Conservation (phyloP, 2,888 invertebrate genomes). For the Sicus ferrugineus region DNA sequence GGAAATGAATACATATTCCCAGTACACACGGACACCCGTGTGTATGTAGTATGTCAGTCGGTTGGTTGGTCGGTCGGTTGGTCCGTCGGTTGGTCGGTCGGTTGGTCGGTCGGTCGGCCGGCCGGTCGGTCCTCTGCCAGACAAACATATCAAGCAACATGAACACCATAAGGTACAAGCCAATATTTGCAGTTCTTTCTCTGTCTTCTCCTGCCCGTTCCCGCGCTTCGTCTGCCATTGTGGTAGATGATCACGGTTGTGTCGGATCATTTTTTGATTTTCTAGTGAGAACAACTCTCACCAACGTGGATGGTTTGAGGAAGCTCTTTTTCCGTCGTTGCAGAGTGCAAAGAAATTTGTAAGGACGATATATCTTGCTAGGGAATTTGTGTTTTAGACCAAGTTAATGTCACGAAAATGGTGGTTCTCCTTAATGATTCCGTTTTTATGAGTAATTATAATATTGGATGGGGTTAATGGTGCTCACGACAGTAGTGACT, state of each 20-base stretch:
- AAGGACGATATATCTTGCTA: conserved; percentile 30
- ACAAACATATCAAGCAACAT: not conserved
- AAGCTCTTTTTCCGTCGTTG: not conserved
- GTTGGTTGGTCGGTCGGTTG: not conserved
- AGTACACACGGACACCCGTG: conserved; percentile 13
- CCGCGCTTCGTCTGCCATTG: not conserved
- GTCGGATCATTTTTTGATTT: conserved; percentile 28
- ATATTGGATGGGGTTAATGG: too few relatives aligned
- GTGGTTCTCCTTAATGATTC: too few relatives aligned
- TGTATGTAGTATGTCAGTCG: not conserved
- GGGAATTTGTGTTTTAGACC: conserved; percentile 34
- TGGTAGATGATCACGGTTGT: conserved; percentile 15
- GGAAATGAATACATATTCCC: conserved; percentile 57
- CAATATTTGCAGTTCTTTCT: not conserved
- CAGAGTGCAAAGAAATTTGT: not conserved
- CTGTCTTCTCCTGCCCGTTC: not conserved
- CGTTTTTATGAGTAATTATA: too few relatives aligned
- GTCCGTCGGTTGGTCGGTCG: not conserved
- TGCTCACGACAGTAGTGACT: too few relatives aligned
- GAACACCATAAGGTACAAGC: conserved; percentile 25
- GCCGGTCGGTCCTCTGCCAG: too few relatives aligned
- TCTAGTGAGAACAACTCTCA: conserved; percentile 8
- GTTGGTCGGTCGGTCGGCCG: not conserved
- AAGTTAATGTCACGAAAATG: too few relatives aligned
- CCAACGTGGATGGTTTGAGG: not conserved